phyloP scores from a whole-genome alignment of 2,797 vertebrate genomes.

The Podarcis lilfordi region DNA sequence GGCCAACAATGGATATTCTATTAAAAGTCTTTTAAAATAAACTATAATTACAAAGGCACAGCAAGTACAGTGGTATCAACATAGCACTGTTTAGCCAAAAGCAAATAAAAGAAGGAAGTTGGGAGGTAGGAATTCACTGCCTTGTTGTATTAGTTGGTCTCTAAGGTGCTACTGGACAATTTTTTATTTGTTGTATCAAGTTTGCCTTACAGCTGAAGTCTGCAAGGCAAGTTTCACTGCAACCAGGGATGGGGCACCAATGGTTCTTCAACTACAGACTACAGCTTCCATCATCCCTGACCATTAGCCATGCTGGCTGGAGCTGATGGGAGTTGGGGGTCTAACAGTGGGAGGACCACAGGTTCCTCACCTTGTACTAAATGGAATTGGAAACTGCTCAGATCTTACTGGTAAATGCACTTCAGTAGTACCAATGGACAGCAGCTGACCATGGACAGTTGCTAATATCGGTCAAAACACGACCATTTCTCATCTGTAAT shows the following conservation, averaged over 20 bases:
- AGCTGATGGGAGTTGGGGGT: no score
- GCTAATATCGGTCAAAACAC: not conserved
- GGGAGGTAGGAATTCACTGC: slow-evolving; percentile 22
- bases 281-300: no score
- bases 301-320: no score
- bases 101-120: not conserved
- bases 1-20: slow-evolving; percentile 13
- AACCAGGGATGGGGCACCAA: not conserved
- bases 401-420: not conserved
- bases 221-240: not conserved
- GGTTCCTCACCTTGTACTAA: not conserved
- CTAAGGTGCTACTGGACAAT: no score
- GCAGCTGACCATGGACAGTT: not conserved
- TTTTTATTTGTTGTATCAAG: not conserved
- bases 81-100: slow-evolving; percentile 4
- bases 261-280: not conserved
- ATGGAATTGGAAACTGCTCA: slow-evolving; percentile 7
- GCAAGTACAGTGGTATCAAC: slow-evolving; percentile 28
- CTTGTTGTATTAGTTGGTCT: not conserved
- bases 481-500: not conserved
- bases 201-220: not conserved
- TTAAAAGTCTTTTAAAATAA: slow-evolving; percentile 29
- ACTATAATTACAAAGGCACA: slow-evolving; percentile 7
- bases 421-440: not conserved
- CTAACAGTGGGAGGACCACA: no score